Base-by-base conservation (phyloP, 2,888 invertebrate species). In the Andrena flavipes region DNA sequence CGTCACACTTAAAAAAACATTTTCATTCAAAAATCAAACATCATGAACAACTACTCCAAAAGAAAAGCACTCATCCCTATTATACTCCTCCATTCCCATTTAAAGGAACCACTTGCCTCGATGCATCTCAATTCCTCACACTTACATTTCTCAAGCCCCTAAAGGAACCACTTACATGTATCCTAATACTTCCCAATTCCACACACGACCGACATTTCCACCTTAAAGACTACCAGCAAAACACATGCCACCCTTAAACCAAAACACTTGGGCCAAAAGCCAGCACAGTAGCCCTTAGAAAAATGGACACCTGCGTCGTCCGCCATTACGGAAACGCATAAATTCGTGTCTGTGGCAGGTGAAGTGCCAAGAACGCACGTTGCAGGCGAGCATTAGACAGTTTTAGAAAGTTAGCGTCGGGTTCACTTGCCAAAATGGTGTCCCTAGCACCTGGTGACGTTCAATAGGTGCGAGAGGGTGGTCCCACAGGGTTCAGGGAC, bases 331-430 rank as follows among this genome's bases (percentile, higher is more conserved):
- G 30, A 62, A 77, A 65, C 23, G 29, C 49, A 26, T 33, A 69
- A 76, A 79, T 77, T 59, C 49, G 30, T 62, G 51, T 60, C 59
- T 69, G n/a, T 13, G 20, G n/a, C 23, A 16, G 16, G n/a, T 13
- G 10, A 71, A 62, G n/a, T 29, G 48, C n/a, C 48, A n/a, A 67
- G 29, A n/a, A 48, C 70, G 33, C 69, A 6, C 16, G n/a, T 16
- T 33, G 49, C 60, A 10, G 29, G 60, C n/a, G n/a, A 29, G 62
- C 56, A 72, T 80, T 68, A 68, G 60, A 26, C 33, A 68, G 48
- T 49, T 79, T 80, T 80, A 72, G 80, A 73, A 73, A 73, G 73
- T 65, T 56, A 33, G 2, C 8, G 10, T 29, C 16, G 54, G 33
- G 56, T 49, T 26, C 35, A 26, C 35, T 56, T 73, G 64, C 54